phyloP scores from a whole-genome alignment of 2,888 invertebrate genomes.

The Imbricaverruca yamaguchii region DNA sequence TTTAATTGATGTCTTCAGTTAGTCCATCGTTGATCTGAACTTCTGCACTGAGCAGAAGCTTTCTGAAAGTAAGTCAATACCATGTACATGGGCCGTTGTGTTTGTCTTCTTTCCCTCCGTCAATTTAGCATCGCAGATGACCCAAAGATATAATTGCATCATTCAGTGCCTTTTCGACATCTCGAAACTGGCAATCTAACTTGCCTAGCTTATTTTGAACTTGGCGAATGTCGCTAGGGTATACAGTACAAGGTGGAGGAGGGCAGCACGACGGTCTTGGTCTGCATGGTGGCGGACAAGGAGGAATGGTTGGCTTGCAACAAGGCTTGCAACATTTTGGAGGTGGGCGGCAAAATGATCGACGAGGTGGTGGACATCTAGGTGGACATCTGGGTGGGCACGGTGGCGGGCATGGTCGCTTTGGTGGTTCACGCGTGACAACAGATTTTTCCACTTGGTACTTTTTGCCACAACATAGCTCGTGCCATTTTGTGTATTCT shows the following conservation, averaged over 20 bases:
- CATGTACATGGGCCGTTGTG: too few species aligned
- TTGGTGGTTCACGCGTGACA: constrained; percentile 8
- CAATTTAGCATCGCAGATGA: background rate
- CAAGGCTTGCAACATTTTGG: constrained; percentile 14
- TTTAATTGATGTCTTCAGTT: too few species aligned
- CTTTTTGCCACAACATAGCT: constrained; percentile 1
- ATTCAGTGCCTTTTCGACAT: background rate
- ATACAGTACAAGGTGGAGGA: background rate
- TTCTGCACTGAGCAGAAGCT: too few species aligned
- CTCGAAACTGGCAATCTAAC: constrained; percentile 6
- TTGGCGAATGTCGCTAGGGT: background rate
- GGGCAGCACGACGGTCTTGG: background rate
- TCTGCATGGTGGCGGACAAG: constrained; percentile 3
- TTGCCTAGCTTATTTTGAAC: constrained; percentile 15
- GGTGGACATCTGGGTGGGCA: background rate
- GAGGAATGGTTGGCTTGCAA: background rate
- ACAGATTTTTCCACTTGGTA: constrained; percentile 11
- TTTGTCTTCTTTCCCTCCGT: too few species aligned
- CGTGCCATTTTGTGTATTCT: background rate
- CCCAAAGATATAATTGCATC: background rate
- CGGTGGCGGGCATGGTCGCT: background rate
- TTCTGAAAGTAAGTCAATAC: too few species aligned
- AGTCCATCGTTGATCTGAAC: too few species aligned
- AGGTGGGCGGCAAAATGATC: background rate
- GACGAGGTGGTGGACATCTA: background rate